These are phyloP conservation scores for Tachyglossus aculeatus DNA, from an alignment of 2,797 vertebrate species.

Conservation along the genomic window DNA sequence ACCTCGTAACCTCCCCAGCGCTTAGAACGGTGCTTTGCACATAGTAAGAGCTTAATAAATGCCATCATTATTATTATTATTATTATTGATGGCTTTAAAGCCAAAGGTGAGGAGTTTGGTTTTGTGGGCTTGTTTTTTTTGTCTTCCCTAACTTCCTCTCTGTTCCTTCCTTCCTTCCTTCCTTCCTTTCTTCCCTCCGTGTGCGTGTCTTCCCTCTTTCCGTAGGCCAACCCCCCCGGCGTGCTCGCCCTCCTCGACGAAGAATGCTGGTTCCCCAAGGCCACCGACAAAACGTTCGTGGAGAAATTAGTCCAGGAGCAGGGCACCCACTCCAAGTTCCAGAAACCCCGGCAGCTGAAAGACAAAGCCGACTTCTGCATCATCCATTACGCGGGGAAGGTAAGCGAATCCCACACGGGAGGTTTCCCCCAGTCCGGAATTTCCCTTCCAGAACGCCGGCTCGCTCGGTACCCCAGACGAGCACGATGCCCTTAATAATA, in stretches of 20 bases:
- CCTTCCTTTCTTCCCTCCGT: neutral
- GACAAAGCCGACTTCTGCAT: conserved; percentile 97
- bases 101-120: too few relatives aligned
- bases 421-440: too few relatives aligned
- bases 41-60: too few relatives aligned
- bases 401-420: too few relatives aligned
- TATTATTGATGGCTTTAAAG: too few relatives aligned
- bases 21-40: too few relatives aligned
- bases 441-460: too few relatives aligned
- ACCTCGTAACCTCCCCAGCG: too few relatives aligned
- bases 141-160: neutral
- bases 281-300: conserved; percentile 97
- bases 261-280: conserved; percentile 99
- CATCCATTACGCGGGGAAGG: conserved; percentile 97
- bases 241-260: conserved; percentile 95
- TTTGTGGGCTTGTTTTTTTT: neutral
- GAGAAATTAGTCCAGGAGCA: conserved; percentile 96
- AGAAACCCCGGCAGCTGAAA: conserved; percentile 94
- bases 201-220: neutral
- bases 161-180: neutral
- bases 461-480: too few relatives aligned
- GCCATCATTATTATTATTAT: too few relatives aligned
- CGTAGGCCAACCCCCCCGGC: conserved; percentile 92
- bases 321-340: conserved; percentile 95
- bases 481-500: too few relatives aligned